A percentile compares a stretch with the other conserved stretches of the same genome.
Conservation (phyloP, 2,113 vertebrate genomes). For the Myiagra hebetior region DNA sequence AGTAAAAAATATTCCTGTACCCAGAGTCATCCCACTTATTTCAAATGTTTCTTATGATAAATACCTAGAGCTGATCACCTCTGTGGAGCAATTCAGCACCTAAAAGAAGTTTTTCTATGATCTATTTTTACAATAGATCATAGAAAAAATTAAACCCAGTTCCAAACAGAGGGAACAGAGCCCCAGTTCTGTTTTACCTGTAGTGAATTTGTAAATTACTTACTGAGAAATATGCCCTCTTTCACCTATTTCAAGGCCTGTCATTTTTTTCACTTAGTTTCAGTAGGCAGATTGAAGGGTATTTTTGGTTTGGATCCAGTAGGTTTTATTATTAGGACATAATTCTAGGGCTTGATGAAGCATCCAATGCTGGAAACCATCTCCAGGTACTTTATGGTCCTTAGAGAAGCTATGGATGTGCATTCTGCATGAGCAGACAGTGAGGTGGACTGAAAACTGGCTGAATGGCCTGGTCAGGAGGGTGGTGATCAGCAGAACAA, state of each 20-base stretch:
- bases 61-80: neutral
- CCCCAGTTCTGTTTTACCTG: neutral
- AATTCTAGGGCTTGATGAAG: neutral
- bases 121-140: neutral
- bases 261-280: neutral
- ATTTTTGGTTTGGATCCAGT: neutral
- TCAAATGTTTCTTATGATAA: neutral
- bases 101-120: neutral
- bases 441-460: neutral
- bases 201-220: neutral
- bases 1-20: neutral
- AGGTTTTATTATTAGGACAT: neutral
- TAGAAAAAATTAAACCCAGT: neutral
- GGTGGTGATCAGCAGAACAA: neutral
- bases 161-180: neutral
- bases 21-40: neutral
- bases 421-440: neutral
- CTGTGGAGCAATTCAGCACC: neutral
- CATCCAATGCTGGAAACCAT: neutral
- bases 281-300: neutral
- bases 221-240: neutral
- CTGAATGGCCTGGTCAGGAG: neutral
- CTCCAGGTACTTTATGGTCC: neutral
- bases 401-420: neutral
- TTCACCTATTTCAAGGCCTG: neutral